Evolutionary conservation across 2,888 invertebrate species (phyloP), one percentile per base, ranked within the genome.

Genomic region (Clitarchus hookeri): DNA sequence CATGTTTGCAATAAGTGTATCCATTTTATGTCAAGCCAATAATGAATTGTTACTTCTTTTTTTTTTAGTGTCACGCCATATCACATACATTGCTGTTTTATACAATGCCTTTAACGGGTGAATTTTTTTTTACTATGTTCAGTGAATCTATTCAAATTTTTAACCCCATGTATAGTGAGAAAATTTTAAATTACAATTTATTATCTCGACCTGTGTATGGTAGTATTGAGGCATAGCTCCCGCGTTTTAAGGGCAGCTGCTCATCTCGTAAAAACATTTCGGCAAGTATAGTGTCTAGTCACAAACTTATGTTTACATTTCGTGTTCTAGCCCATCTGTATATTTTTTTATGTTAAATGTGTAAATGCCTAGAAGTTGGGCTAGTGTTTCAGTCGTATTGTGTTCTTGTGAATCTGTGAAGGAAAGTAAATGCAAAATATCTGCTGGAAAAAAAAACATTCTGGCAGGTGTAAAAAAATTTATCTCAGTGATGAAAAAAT

Each of bases 201-300:
- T 8, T 8, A 65, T 19, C n/a, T 11, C 8, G 16, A 16, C 48
- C 48, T 48, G 11, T 48, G 0, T 65, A 16, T 65, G 19, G 0
- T 16, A n/a, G 65, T 19, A n/a, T 65, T 65, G 65, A 65, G 65
- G 65, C 65, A 65, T 65, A 9, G n/a, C 1, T 65, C 16, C 65
- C 65, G 23, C 8, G 19, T 16, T 48, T 65, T 16, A 19, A 65
- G 65, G 65, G 65, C 65, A 65, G 65, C 65, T 65, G 65, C 65
- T 11, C 65, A 65, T 65, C 65, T 65, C 65, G 23, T 48, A 48
- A 65, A 65, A 65, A 65, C 65, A 65, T 16, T 65, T 65, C 16
- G 65, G 65, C 65, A 65, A 65, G 65, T 65, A 65, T 65, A 65
- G 65, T 65, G 65, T 65, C 65, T 65, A 65, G 65, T 65, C 65